Evolutionary conservation across 2,888 invertebrate species (phyloP), one percentile per base, ranked within the genome.

Genomic region (Baccha elongata): DNA sequence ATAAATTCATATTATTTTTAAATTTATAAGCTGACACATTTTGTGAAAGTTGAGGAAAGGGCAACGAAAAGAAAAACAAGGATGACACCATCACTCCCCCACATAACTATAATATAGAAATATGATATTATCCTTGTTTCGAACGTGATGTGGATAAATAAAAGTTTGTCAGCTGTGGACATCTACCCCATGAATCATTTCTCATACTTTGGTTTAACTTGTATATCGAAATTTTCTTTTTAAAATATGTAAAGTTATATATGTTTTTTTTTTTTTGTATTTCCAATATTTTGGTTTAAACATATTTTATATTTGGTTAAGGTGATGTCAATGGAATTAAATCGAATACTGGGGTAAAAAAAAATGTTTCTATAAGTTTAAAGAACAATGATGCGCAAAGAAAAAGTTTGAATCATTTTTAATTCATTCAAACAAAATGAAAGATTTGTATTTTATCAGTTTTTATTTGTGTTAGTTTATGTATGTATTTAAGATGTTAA

Each of bases 121-220:
- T 40, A 48, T 29, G 40, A 64, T 64, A 62, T 72, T 60, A 53
- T 75, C 44, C 48, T 68, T 68, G 42, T 52, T 68, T 19, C 19
- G 53, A 42, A 75, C 75, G 75, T 75, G 75, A 75, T 75, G 35
- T 52, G 75, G 60, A 68, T 68, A 60, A 60, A 68, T 68, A 68
- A 60, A 35, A 75, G 60, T 53, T 52, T 35, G 37, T 46, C 60
- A 75, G 75, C 32, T 68, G 75, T 53, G 68, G 68, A 68, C 68
- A 60, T 52, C 50, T 52, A 35, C 44, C 60, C 26, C 67, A 50
- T 74, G 62, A 52, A 72, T 64, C 72, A 72, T 72, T 52, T 72
- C 52, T 62, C 50, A 62, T 37, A 69, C 55, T 71, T 32, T 40
- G n/a, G n/a, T 7, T 46, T 46, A 23, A 35, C n/a, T 11, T 35